A percentile compares a stretch with the other conserved stretches of the same genome.
Evolutionary conservation across 2,888 invertebrate genomes (phyloP).

Genomic region (Brachycybe producta): DNA sequence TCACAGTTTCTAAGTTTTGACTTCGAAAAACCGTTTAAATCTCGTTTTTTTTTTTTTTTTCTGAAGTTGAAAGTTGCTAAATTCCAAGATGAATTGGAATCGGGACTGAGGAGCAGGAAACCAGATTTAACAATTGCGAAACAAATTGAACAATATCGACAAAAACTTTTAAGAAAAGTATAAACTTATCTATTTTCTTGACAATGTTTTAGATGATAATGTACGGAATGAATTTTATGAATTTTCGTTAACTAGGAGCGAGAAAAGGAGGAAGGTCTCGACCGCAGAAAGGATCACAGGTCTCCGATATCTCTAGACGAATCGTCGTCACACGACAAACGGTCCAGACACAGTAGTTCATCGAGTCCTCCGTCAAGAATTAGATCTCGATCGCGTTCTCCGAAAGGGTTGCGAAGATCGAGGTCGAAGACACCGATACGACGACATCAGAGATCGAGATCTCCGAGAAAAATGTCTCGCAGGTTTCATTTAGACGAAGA

Average conservation of each 20-base stretch:
- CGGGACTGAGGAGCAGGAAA: conserved; percentile 58
- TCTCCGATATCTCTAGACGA: conserved; percentile 13
- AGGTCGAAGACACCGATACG: conserved; percentile 14
- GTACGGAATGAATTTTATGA: no score
- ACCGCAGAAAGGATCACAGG: conserved; percentile 10
- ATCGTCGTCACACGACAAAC: conserved; percentile 9
- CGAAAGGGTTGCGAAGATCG: background rate
- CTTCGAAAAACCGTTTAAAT: background rate
- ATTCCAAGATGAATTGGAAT: conserved; percentile 91
- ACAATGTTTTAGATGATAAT: no score
- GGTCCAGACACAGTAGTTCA: conserved; percentile 17
- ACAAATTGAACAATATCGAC: conserved; percentile 77
- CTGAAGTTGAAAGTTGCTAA: conserved; percentile 67
- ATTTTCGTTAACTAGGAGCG: conserved; percentile 4
- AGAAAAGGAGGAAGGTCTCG: conserved; percentile 13
- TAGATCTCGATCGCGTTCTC: conserved; percentile 16
- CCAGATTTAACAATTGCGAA: conserved; percentile 59
- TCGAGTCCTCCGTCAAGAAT: conserved; percentile 18
- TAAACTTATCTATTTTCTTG: background rate
- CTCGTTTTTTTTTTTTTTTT: background rate
- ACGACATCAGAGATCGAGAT: conserved; percentile 16
- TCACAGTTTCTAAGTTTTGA: background rate
- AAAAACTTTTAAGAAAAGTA: conserved; percentile 76
- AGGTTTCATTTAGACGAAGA: conserved; percentile 12
- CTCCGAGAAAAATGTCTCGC: conserved; percentile 21